A percentile compares a stretch with the other conserved stretches of the same genome.
phyloP scores from a whole-genome alignment of 2,797 vertebrate genomes.

The Dallia pectoralis region DNA sequence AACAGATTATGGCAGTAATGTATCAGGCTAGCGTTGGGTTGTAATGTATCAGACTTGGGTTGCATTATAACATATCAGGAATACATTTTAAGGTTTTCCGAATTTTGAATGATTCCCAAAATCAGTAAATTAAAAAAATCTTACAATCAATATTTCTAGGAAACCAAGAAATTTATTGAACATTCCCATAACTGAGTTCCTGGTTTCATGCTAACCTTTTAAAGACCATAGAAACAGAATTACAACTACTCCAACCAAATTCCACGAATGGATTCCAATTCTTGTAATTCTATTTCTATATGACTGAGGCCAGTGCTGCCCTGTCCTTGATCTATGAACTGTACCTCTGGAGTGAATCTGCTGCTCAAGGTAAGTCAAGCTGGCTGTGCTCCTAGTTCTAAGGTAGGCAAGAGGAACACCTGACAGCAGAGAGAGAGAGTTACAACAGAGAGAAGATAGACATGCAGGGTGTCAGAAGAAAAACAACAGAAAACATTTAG shows the following conservation, averaged over 20 bases:
- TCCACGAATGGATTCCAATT: not conserved
- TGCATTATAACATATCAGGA: too few species aligned
- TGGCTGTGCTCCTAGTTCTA: conserved; percentile 99
- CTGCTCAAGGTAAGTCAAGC: conserved; percentile 95
- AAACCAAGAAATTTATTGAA: too few species aligned
- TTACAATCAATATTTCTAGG: too few species aligned
- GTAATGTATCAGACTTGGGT: too few species aligned
- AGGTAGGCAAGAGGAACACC: conserved; percentile 94
- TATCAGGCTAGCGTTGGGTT: too few species aligned
- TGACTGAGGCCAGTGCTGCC: not conserved
- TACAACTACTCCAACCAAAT: not conserved
- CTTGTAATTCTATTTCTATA: conserved; percentile 5
- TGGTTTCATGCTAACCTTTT: too few species aligned
- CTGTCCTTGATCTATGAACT: conserved; percentile 66
- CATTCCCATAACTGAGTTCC: too few species aligned
- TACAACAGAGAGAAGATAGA: conserved; percentile 65
- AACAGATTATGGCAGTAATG: too few species aligned
- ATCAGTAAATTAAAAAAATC: too few species aligned
- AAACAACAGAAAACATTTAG: not conserved
- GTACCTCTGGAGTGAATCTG: conserved; percentile 96
- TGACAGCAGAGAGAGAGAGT: conserved; percentile 89
- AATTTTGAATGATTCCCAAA: too few species aligned
- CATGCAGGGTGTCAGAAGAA: conserved; percentile 28
- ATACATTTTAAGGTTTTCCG: too few species aligned
- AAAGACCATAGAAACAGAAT: conserved; percentile 1